These are phyloP conservation scores for Andrena dorsata DNA, from an alignment of 2,888 invertebrate species.

Conservation along the genomic window DNA sequence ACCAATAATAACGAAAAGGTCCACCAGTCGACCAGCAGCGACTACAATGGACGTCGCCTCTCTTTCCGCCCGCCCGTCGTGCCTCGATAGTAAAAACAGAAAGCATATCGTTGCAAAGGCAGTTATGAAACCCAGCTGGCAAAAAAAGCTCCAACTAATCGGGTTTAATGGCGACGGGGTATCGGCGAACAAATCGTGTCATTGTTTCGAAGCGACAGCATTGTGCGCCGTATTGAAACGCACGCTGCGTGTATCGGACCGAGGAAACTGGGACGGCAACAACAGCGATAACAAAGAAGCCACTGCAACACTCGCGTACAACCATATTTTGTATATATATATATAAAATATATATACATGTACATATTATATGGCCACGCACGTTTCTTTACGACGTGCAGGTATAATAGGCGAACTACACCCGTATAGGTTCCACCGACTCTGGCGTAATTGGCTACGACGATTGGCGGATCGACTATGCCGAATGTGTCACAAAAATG, in stretches of 20 bases:
- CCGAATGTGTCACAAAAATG: too few relatives aligned
- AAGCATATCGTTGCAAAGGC: not conserved
- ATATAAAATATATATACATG: slow-evolving; percentile 6
- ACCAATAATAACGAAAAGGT: too few relatives aligned
- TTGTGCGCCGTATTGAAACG: slow-evolving; percentile 70
- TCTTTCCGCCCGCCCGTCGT: too few relatives aligned
- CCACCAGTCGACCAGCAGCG: too few relatives aligned
- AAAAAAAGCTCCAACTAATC: slow-evolving; percentile 46
- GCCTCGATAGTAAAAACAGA: too few relatives aligned
- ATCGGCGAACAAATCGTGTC: slow-evolving; percentile 70
- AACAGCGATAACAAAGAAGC: slow-evolving; percentile 81
- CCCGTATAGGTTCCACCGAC: not conserved
- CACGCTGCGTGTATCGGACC: slow-evolving; percentile 76
- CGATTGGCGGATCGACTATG: not conserved
- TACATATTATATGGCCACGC: not conserved
- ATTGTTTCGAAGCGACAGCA: slow-evolving; percentile 70
- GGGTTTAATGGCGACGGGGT: slow-evolving; percentile 48
- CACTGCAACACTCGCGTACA: slow-evolving; percentile 73
- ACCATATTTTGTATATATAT: slow-evolving; percentile 52
- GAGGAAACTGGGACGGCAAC: slow-evolving; percentile 82
- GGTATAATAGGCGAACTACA: not conserved
- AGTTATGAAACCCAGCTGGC: not conserved
- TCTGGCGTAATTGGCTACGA: not conserved
- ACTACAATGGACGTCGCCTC: too few relatives aligned
- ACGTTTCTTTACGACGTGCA: not conserved